These are phyloP conservation scores for Philopedon plagiatum DNA, from an alignment of 2,888 invertebrate species.

Conservation along the genomic window DNA sequence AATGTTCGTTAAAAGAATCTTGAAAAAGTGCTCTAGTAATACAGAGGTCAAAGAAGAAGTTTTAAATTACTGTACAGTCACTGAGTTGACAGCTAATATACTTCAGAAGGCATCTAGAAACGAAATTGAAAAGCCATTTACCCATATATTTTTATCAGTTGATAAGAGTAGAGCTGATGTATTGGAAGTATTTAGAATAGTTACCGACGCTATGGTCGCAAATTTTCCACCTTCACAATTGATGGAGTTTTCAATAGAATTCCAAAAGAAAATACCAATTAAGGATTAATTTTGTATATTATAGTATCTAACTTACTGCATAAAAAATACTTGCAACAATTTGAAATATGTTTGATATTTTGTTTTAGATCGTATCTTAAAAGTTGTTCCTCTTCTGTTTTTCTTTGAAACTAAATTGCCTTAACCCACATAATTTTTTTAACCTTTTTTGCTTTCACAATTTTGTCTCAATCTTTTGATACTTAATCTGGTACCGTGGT, in stretches of 20 bases:
- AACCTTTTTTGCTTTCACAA: background rate
- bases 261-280: conserved; percentile 51
- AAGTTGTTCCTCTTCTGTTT: background rate
- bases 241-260: conserved; percentile 51
- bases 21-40: background rate
- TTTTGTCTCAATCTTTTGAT: background rate
- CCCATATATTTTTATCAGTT: conserved; percentile 36
- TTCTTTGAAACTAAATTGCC: background rate
- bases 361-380: background rate
- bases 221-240: conserved; percentile 49
- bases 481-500: no score
- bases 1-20: conserved; percentile 50
- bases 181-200: conserved; percentile 54
- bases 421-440: background rate
- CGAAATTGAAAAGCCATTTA: conserved; percentile 30
- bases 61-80: conserved; percentile 1
- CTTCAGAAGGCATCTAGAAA: conserved; percentile 6
- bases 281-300: conserved; percentile 33
- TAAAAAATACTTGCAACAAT: background rate
- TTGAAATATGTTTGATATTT: conserved; percentile 1
- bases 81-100: conserved; percentile 19
- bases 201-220: conserved; percentile 42
- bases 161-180: conserved; percentile 47
- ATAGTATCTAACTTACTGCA: background rate
- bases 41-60: conserved; percentile 13